Base-by-base conservation (phyloP, 2,797 vertebrate genomes). In the Tenualosa thibaudeaui region DNA sequence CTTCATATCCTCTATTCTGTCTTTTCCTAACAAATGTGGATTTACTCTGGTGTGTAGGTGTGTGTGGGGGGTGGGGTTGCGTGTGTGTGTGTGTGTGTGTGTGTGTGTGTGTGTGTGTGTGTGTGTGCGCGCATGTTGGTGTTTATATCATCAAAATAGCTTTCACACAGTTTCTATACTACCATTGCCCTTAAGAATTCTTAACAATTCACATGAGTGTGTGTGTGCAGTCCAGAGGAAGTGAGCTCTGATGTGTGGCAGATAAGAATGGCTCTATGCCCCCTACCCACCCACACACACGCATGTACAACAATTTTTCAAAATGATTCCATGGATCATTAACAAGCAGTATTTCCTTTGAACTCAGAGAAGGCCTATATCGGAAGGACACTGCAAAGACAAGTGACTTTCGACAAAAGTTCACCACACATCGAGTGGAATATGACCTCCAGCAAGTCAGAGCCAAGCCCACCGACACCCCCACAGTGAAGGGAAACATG, bases 381-480 rank as follows among this genome's bases (percentile, higher is more conserved):
- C 17, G 7, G 6, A n/a, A 71, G 68, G 68, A 46, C 68, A 40
- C 37, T 37, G 68, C 37, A 40, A 78, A 78, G 37, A 7, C 40
- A 2, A 78, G 71, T 9, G 37, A 22, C 40, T 78, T 5, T 40
- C 43, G 37, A 78, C 13, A 78, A 78, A 78, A 8, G 71, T 78
- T 78, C 37, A 78, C 37, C 37, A 46, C 37, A 46, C 40, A 43
- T 7, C 17, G 19, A 78, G 71, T 19, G 40, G 17, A 78, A 78
- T 46, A 78, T 78, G 71, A 19, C 71, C 40, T 78, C 71, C 71
- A 46, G 37, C 46, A 22, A 78, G 22, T 78, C 71, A 78, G 68
- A 9, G 9, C 37, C 68, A 17, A 75, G 17, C 71, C 40, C 40
- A 46, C 40, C 40, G 17, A 46, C 40, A 17, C 40, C 37, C 40